These are phyloP conservation scores for Parapristionchus giblindavisi DNA, from an alignment of 2,888 invertebrate species.

Conservation along the genomic window DNA sequence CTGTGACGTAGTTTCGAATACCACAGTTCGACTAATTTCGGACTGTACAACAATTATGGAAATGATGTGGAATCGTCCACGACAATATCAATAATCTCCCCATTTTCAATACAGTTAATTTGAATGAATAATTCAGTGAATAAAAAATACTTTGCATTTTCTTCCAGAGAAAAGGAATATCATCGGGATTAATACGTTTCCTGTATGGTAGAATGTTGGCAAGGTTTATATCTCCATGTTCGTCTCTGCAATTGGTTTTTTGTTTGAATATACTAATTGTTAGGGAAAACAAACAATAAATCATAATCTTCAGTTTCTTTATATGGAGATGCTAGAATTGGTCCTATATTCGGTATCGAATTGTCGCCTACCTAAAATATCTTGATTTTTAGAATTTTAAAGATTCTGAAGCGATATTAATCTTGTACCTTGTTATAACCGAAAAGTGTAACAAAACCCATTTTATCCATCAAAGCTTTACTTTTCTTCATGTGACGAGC, in stretches of 20 bases:
- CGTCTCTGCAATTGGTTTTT: constrained; percentile 6
- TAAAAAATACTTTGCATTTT: constrained; percentile 39
- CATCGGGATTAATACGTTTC: constrained; percentile 22
- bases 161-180: constrained; percentile 29
- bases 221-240: background rate
- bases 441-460: constrained; percentile 33
- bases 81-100: no score
- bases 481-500: constrained; percentile 33
- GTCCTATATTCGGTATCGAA: constrained; percentile 18
- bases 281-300: constrained; percentile 19
- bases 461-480: constrained; percentile 5
- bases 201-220: constrained; percentile 7
- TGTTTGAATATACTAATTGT: background rate
- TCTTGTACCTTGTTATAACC: constrained; percentile 27
- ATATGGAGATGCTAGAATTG: constrained; percentile 25
- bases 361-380: constrained; percentile 31
- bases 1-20: no score
- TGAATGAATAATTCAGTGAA: no score
- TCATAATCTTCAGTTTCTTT: constrained; percentile 29
- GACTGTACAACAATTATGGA: no score
- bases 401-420: background rate
- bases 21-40: no score
- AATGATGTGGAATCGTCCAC: no score
- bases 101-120: no score
- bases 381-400: background rate